Base-by-base conservation (phyloP, 2,888 invertebrate species). In the Microctonus hyperodae region DNA sequence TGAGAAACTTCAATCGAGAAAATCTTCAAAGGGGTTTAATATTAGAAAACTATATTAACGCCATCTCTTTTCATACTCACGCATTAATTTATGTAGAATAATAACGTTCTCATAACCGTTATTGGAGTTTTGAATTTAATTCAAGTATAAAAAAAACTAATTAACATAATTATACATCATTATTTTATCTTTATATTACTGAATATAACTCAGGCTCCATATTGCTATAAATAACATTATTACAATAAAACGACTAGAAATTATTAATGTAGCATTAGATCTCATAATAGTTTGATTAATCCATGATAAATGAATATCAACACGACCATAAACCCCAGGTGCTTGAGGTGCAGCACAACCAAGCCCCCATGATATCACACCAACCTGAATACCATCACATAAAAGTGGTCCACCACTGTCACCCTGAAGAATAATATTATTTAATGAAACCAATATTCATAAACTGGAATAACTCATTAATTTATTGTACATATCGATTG, bases 371-470 rank as follows among this genome's bases (percentile, higher is more conserved):
- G 81, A 81, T 16, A 80, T 78, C 44, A 81, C 70, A 16, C 79
- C 81, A 6, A 79, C 62, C 69, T 77, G 77, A 0, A 70, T 69
- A 22, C 64, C 60, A 16, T 77, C 70, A 58, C 81, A 80, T 9
- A 81, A 1, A 31, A 81, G 68, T 55, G 81, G 79, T 1, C 81
- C 81, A 60, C 81, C 81, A 33, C 81, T 81, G 55, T 81, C 81
- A 16, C 81, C 81, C 81, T 81, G 68, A 67, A 13, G 13, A 58
- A 55, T 59, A 35, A 51, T 56, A 44, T n/a, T n/a, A n/a, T n/a
- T n/a, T n/a, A n/a, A n/a, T n/a, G n/a, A 5, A 23, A 40, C 35
- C 25, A 31, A 59, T 16, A n/a, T n/a, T n/a, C n/a, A n/a, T n/a
- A n/a, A n/a, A n/a, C n/a, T n/a, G n/a, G n/a, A n/a, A n/a, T n/a